These are phyloP conservation scores for Amorpha juglandis DNA, from an alignment of 2,888 invertebrate species.

Conservation along the genomic window DNA sequence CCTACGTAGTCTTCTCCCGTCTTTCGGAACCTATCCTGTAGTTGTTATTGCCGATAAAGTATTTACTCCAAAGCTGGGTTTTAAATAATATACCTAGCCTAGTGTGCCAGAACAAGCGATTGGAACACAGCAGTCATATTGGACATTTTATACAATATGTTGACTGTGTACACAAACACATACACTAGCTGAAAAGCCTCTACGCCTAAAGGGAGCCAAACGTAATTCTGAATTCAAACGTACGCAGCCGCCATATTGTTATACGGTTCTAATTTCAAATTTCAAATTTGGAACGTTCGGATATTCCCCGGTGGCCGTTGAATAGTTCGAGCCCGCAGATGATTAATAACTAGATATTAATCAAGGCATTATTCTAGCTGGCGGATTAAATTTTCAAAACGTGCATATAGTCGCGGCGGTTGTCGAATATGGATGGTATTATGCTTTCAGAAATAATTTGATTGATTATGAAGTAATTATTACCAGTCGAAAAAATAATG, in stretches of 20 bases:
- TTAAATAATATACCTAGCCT: too few species aligned
- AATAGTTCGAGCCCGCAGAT: constrained; percentile 72
- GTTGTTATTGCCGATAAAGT: too few species aligned
- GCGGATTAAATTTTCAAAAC: constrained; percentile 51
- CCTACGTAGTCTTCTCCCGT: too few species aligned
- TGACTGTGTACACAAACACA: neutral
- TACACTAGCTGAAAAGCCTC: neutral
- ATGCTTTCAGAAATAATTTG: constrained; percentile 22
- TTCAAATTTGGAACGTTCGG: constrained; percentile 65
- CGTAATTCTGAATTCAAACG: constrained; percentile 45
- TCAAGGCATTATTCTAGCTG: constrained; percentile 67
- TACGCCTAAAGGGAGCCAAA: constrained; percentile 14
- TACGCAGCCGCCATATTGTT: constrained; percentile 60
- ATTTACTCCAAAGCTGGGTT: too few species aligned
- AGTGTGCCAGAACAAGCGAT: neutral
- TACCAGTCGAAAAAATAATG: neutral
- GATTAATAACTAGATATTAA: constrained; percentile 74
- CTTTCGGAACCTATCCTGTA: too few species aligned
- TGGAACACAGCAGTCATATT: neutral
- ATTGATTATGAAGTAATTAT: constrained; percentile 9
- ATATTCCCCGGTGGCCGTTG: constrained; percentile 67
- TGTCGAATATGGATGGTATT: constrained; percentile 34
- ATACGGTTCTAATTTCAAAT: constrained; percentile 69
- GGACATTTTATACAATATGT: neutral
- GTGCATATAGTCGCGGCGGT: constrained; percentile 28